Conservation (phyloP, 2,797 vertebrate species). For the Xenopus petersii region DNA sequence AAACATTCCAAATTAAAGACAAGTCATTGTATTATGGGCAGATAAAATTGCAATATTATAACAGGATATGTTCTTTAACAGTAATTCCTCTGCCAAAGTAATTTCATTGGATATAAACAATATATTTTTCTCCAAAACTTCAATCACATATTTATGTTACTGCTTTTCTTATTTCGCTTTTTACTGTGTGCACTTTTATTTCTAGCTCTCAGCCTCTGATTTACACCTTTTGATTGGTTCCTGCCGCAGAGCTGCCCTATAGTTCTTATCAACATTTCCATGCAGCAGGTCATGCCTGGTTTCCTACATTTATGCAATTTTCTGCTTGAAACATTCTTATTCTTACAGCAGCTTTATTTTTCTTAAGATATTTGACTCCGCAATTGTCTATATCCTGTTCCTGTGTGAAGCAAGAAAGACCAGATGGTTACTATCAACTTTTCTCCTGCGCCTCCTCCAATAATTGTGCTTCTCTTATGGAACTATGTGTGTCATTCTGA, state of each 20-base stretch:
- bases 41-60: too few relatives aligned
- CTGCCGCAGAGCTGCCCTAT: not conserved
- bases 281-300: not conserved
- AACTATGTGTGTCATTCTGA: conserved; percentile 17
- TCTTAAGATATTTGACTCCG: not conserved
- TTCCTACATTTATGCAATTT: not conserved
- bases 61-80: too few relatives aligned
- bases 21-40: too few relatives aligned
- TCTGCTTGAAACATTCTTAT: not conserved
- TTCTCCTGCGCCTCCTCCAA: conserved; percentile 19
- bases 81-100: too few relatives aligned
- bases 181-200: not conserved
- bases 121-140: too few relatives aligned
- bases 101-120: too few relatives aligned
- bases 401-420: conserved; percentile 8
- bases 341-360: conserved; percentile 7
- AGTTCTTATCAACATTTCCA: too few relatives aligned
- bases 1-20: too few relatives aligned
- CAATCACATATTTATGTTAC: too few relatives aligned
- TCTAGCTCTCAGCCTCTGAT: not conserved
- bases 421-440: conserved; percentile 24
- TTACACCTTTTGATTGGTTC: not conserved
- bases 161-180: too few relatives aligned
- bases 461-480: conserved; percentile 12
- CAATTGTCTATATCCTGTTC: not conserved